Conservation (phyloP, 2,113 vertebrate species). For the Arothron firmamentum region DNA sequence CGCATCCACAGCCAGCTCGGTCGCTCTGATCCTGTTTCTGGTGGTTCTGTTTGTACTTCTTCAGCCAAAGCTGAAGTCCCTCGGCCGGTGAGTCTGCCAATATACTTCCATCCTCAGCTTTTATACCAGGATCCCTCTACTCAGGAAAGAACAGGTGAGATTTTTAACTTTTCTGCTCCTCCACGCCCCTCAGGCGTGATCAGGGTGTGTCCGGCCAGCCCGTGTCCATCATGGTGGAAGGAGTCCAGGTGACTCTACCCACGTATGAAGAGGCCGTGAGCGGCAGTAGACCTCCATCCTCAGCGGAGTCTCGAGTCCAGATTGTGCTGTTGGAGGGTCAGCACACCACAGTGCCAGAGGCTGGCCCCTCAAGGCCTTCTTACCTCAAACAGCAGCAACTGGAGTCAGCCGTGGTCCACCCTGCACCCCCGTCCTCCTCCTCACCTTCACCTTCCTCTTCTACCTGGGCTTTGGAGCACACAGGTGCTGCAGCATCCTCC, state of each 20-base stretch:
- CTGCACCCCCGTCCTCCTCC: constrained; percentile 64
- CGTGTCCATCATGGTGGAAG: constrained; percentile 93
- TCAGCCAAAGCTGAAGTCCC: constrained; percentile 95
- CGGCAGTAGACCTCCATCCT: constrained; percentile 71
- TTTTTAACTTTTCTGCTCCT: background rate
- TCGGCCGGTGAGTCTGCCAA: constrained; percentile 83
- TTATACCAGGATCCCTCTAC: background rate
- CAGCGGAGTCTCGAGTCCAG: constrained; percentile 90
- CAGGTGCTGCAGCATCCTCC: constrained; percentile 64
- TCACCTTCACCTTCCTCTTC: constrained; percentile 70
- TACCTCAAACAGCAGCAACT: constrained; percentile 79
- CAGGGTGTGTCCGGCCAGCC: constrained; percentile 88
- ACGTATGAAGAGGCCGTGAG: constrained; percentile 97
- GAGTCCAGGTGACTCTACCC: constrained; percentile 91
- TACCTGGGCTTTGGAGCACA: constrained; percentile 81
- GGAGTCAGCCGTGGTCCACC: constrained; percentile 89
- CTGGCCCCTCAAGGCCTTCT: constrained; percentile 71
- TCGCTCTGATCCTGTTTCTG: constrained; percentile 90
- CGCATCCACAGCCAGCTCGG: constrained; percentile 92
- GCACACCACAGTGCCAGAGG: constrained; percentile 72
- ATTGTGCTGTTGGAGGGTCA: constrained; percentile 89
- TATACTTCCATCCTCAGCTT: no score
- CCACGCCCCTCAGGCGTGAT: constrained; percentile 78
- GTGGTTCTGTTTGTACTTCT: constrained; percentile 94
- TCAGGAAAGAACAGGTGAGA: background rate